Evolutionary conservation across 30 jellyfish, hydroid and myxozoan genomes (phyloP).

Genomic region (Aurelia aurita): DNA sequence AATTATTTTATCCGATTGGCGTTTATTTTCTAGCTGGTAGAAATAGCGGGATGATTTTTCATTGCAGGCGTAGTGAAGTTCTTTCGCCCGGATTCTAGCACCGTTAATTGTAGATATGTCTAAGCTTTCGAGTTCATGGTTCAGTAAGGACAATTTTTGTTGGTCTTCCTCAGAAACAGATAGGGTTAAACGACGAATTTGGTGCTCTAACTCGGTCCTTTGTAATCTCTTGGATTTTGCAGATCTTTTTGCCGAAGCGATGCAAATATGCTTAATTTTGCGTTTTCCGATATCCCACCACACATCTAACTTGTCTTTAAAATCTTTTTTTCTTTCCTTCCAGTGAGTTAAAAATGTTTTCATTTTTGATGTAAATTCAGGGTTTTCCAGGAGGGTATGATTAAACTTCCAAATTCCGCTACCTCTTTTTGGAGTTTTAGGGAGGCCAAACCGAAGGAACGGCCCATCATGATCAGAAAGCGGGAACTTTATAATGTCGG

Average conservation of each 20-base stretch:
- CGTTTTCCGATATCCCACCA: slow-evolving; percentile 25
- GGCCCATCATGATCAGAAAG: slow-evolving; percentile 41
- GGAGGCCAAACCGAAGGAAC: background rate
- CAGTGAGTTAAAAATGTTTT: background rate
- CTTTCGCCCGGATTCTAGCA: slow-evolving; percentile 9
- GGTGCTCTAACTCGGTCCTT: background rate
- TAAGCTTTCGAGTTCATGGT: background rate
- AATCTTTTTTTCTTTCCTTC: background rate
- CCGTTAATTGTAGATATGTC: background rate
- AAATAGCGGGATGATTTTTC: slow-evolving; percentile 16
- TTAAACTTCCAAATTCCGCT: slow-evolving; percentile 33
- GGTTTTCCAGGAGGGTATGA: background rate
- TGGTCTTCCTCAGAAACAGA: background rate
- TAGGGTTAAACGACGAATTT: too few species aligned
- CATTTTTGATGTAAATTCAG: slow-evolving; percentile 8
- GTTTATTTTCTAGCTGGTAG: background rate
- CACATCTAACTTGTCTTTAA: background rate
- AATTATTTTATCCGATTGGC: background rate
- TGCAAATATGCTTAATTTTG: slow-evolving; percentile 16
- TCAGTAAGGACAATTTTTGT: background rate
- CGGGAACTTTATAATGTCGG: background rate
- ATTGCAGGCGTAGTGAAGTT: background rate
- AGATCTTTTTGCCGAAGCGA: background rate
- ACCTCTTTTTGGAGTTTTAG: background rate
- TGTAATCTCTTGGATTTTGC: background rate